Evolutionary conservation across 2,113 vertebrate genomes (phyloP).

Genomic region (Tonatia bakeri): DNA sequence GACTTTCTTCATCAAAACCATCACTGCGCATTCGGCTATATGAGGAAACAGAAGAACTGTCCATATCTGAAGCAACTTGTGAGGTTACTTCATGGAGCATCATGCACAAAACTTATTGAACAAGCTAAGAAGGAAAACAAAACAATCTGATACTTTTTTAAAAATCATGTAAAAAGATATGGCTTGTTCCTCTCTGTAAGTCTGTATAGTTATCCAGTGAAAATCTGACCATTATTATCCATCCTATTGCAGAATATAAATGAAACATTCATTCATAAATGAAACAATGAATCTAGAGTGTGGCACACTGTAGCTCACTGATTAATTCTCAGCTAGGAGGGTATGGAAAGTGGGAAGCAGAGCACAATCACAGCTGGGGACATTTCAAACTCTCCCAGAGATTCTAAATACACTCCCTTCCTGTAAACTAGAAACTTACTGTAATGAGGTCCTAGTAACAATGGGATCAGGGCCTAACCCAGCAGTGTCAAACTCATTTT

Average conservation of each 20-base stretch:
- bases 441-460: background rate
- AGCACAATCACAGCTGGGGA: background rate
- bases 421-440: background rate
- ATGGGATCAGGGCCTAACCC: background rate
- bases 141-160: background rate
- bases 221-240: background rate
- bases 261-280: too few species aligned
- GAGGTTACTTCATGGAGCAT: background rate
- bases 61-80: conserved; percentile 14
- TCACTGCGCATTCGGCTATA: conserved; percentile 93
- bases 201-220: background rate
- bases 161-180: background rate
- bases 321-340: background rate
- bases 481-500: too few species aligned
- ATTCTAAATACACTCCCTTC: background rate
- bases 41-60: conserved; percentile 46
- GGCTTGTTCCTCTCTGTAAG: background rate
- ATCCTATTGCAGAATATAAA: background rate
- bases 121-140: background rate
- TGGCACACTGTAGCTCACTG: background rate
- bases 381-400: background rate
- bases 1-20: conserved; percentile 85
- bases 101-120: background rate
- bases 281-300: too few species aligned
- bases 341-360: background rate